Evolutionary conservation across 2,888 invertebrate species (phyloP), one percentile per base, ranked within the genome.

Genomic region (Spodoptera exigua): DNA sequence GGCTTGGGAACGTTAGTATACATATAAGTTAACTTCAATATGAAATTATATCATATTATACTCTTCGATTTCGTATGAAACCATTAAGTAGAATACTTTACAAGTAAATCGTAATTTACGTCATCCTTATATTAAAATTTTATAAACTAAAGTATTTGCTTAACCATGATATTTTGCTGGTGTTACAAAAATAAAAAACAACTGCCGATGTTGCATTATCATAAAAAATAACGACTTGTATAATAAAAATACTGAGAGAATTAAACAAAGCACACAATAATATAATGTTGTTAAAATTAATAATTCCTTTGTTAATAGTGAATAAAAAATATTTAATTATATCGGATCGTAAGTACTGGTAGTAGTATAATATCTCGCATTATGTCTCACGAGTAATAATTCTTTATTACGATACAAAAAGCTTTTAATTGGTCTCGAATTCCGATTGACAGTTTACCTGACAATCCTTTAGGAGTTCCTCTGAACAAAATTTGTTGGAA

Each of bases 191-290:
- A 17, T 36, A 37, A 34, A n/a, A 16, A 13, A 64, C 4, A 47
- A 32, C 18, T 7, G 10, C 12, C 44, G 12, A 11, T 32, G 43
- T 16, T 41, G 34, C 41, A 16, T 18, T 35, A 13, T 64, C 56
- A 41, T 47, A 47, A 62, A 47, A 64, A 56, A 56, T 44, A 56
- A 65, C 39, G 44, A 48, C 40, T n/a, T 58, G 36, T 35, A 16
- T 49, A 66, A 66, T 13, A 58, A 16, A 45, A 66, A 66, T 13
- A 58, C 40, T 40, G 17, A 40, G 44, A 36, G 32, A 27, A 11
- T 7, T 14, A 10, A 27, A 32, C 16, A 66, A 58, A 63, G 14
- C 14, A 41, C 32, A 35, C 18, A 48, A 35, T 37, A 27, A 35
- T 18, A 35, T 18, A 27, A 27, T 34, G 27, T 37, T 36, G 34